These are phyloP conservation scores for Astyanax mexicanus DNA, from an alignment of 2,797 vertebrate species.

Conservation along the genomic window DNA sequence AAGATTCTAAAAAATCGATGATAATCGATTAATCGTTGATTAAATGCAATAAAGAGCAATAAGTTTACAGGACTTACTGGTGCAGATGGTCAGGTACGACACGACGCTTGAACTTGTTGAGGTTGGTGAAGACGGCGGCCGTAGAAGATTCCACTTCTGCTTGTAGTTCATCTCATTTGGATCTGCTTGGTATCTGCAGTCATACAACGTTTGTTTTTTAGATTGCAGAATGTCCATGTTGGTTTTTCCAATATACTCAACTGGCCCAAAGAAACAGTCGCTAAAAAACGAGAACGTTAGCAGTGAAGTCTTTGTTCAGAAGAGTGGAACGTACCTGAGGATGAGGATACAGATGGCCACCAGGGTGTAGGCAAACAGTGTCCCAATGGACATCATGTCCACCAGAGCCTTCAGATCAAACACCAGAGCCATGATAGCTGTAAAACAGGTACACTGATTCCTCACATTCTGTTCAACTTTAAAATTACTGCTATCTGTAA, in stretches of 20 bases:
- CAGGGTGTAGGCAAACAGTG: slow-evolving; percentile 86
- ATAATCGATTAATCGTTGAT: too few species aligned
- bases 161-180: slow-evolving; percentile 50
- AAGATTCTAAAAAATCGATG: too few species aligned
- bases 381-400: slow-evolving; percentile 88
- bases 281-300: background rate
- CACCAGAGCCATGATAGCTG: slow-evolving; percentile 84
- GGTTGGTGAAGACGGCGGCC: slow-evolving; percentile 67
- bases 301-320: background rate
- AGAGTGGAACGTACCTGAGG: slow-evolving; percentile 73
- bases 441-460: slow-evolving; percentile 49
- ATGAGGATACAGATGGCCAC: slow-evolving; percentile 84
- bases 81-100: slow-evolving; percentile 67
- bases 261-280: background rate
- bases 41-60: too few species aligned
- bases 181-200: slow-evolving; percentile 76
- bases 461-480: too few species aligned
- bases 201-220: too few species aligned
- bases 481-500: too few species aligned
- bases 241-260: too few species aligned
- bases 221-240: too few species aligned
- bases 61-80: slow-evolving; percentile 70
- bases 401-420: slow-evolving; percentile 87
- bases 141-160: slow-evolving; percentile 60
- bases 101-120: slow-evolving; percentile 74